Percentiles rank a stretch among this genome's conserved stretches.
These are phyloP conservation scores for Hyposmocoma kahamanoa DNA, from an alignment of 1,140 invertebrate species.

Conservation along the genomic window DNA sequence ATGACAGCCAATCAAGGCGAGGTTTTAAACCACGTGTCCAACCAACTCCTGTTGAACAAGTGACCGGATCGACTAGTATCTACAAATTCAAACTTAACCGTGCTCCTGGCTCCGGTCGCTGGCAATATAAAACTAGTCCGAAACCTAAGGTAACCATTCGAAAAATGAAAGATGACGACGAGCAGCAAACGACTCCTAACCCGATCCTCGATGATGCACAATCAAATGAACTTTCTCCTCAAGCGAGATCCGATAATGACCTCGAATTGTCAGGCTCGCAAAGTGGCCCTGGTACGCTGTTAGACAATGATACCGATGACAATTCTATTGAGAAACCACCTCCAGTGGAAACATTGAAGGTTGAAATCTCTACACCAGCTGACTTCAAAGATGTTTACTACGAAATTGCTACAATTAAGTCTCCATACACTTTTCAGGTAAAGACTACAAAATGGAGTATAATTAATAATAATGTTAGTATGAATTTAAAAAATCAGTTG, in stretches of 20 bases:
- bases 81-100: constrained; percentile 86
- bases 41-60: constrained; percentile 72
- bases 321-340: constrained; percentile 77
- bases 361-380: constrained; percentile 89
- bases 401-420: constrained; percentile 91
- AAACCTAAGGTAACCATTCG: constrained; percentile 89
- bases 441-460: too few species aligned
- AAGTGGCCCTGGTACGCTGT: constrained; percentile 75
- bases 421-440: constrained; percentile 91
- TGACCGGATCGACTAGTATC: constrained; percentile 72
- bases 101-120: constrained; percentile 80
- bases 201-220: constrained; percentile 55
- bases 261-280: constrained; percentile 80
- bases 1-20: constrained; percentile 68
- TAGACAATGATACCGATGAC: constrained; percentile 76
- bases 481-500: too few species aligned
- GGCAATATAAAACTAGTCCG: constrained; percentile 91
- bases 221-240: constrained; percentile 55
- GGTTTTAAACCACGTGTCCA: constrained; percentile 77
- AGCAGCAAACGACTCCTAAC: constrained; percentile 62
- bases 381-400: constrained; percentile 89
- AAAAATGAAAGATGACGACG: constrained; percentile 78
- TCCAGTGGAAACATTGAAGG: constrained; percentile 85
- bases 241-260: constrained; percentile 76
- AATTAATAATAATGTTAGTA: too few species aligned